Conservation (phyloP, 2,888 invertebrate genomes). For the Brachypterus glaber region DNA sequence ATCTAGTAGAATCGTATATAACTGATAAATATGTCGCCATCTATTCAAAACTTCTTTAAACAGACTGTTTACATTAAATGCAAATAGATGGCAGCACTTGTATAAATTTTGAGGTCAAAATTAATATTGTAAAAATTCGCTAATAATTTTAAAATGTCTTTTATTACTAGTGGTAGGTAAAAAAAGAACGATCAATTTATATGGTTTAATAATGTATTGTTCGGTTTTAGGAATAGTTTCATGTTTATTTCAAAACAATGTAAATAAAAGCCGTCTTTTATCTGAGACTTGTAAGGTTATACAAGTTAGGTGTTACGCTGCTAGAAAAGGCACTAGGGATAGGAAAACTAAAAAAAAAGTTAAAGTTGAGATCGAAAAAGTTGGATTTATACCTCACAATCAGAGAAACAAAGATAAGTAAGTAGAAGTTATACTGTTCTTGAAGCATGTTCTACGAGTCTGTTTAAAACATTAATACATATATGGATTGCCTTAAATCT, state of each 20-base stretch:
- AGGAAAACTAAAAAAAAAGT: constrained; percentile 64
- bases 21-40: too few relatives aligned
- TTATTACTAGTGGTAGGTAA: background rate
- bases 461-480: too few relatives aligned
- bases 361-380: constrained; percentile 64
- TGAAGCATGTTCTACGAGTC: too few relatives aligned
- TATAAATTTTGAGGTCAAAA: too few relatives aligned
- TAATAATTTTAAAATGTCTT: too few relatives aligned
- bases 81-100: too few relatives aligned
- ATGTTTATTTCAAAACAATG: background rate
- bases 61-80: too few relatives aligned
- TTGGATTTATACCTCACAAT: constrained; percentile 65
- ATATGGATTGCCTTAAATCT: too few relatives aligned
- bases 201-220: background rate
- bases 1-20: too few relatives aligned
- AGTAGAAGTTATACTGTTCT: too few relatives aligned
- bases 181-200: background rate
- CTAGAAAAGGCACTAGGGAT: constrained; percentile 74
- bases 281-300: constrained; percentile 6
- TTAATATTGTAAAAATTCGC: too few relatives aligned
- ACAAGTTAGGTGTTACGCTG: constrained; percentile 51
- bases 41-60: too few relatives aligned
- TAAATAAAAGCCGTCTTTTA: constrained; percentile 6
- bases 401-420: constrained; percentile 50
- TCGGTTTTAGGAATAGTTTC: background rate